Conservation (phyloP, 2,797 vertebrate species). For the Lycodopsis pacificus region DNA sequence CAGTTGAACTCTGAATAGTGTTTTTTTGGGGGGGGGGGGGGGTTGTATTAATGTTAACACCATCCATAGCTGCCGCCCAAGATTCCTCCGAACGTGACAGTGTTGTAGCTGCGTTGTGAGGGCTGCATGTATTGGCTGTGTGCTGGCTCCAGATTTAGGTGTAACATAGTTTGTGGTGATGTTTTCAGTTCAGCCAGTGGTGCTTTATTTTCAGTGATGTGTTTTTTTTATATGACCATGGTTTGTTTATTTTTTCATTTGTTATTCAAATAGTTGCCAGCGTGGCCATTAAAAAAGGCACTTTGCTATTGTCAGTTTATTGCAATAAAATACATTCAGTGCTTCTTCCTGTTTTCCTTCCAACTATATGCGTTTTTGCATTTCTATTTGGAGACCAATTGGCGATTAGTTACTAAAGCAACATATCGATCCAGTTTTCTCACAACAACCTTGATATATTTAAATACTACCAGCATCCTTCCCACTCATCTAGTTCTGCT, state of each 20-base stretch:
- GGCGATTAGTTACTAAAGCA: slow-evolving; percentile 26
- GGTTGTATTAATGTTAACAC: slow-evolving; percentile 53
- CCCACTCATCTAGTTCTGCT: slow-evolving; percentile 13
- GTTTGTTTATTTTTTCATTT: slow-evolving; percentile 59
- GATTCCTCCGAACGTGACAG: slow-evolving; percentile 70
- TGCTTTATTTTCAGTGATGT: slow-evolving; percentile 82
- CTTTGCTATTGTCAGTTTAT: slow-evolving; percentile 83
- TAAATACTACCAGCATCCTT: slow-evolving; percentile 15
- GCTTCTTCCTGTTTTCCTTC: slow-evolving; percentile 60
- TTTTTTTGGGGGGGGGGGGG: slow-evolving; percentile 39
- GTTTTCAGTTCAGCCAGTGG: slow-evolving; percentile 82
- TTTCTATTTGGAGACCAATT: slow-evolving; percentile 23
- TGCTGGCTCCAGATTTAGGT: slow-evolving; percentile 80
- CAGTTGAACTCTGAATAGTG: slow-evolving; percentile 67
- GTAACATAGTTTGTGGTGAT: slow-evolving; percentile 83
- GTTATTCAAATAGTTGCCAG: slow-evolving; percentile 79
- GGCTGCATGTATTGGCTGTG: slow-evolving; percentile 81
- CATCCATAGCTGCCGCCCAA: slow-evolving; percentile 62
- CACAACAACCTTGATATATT: slow-evolving; percentile 16
- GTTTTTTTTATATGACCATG: slow-evolving; percentile 81
- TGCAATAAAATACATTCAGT: slow-evolving; percentile 81
- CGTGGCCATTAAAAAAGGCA: slow-evolving; percentile 79
- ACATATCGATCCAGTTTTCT: slow-evolving; percentile 21
- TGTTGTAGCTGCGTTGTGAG: slow-evolving; percentile 79
- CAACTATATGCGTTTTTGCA: slow-evolving; percentile 35